These are phyloP conservation scores for Aphrocallistes beatrix DNA, from an alignment of 37 sponge, comb jelly and placozoan genomes.

Conservation along the genomic window DNA sequence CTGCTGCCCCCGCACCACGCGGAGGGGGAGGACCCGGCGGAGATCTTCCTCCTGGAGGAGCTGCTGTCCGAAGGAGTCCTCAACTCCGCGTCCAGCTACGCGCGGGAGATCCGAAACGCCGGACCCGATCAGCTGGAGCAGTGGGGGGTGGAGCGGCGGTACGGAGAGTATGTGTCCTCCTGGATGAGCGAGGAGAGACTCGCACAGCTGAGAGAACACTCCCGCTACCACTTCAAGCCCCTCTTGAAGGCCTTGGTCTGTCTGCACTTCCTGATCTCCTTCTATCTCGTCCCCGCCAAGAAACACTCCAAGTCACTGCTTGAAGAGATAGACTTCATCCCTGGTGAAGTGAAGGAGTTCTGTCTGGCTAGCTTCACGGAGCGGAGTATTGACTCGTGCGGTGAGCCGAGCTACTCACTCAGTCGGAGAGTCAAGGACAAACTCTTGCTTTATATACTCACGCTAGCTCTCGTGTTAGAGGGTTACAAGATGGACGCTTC, in stretches of 20 bases:
- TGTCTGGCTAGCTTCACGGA: neutral
- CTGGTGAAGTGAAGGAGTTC: neutral
- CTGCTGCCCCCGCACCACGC: neutral
- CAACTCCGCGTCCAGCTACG: conserved; percentile 8
- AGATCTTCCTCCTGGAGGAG: neutral
- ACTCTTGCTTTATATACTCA: neutral
- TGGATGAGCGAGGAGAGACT: neutral
- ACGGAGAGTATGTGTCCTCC: neutral
- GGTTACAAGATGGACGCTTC: neutral
- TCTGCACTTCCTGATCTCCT: neutral
- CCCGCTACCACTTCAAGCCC: neutral
- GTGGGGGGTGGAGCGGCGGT: neutral
- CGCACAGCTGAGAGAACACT: neutral
- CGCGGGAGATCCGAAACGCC: conserved; percentile 6
- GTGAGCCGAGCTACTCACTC: neutral
- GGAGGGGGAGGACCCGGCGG: neutral
- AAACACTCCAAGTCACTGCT: neutral
- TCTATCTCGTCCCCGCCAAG: neutral
- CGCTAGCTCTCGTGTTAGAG: neutral
- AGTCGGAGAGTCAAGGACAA: conserved; percentile 6
- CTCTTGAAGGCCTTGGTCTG: neutral
- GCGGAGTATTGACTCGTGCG: neutral
- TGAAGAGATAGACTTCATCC: neutral
- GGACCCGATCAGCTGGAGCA: neutral
- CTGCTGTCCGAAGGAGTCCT: neutral